Conservation (phyloP, 2,113 vertebrate species). For the Aegypius monachus region DNA sequence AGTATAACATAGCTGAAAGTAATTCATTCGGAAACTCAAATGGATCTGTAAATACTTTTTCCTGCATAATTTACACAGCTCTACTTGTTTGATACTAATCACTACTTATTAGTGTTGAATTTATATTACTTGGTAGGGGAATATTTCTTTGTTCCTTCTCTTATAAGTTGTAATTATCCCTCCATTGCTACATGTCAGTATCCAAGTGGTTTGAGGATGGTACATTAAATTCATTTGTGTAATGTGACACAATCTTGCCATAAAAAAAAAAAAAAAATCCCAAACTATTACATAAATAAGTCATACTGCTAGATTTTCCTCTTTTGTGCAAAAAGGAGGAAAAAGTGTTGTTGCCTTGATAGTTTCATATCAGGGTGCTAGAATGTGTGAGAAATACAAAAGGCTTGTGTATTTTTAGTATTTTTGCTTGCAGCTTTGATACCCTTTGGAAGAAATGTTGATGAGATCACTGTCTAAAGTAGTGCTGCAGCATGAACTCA, state of each 20-base stretch:
- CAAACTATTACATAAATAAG: neutral
- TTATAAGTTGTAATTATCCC: neutral
- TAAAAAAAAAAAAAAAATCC: neutral
- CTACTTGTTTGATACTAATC: neutral
- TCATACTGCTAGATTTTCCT: neutral
- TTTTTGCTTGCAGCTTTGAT: neutral
- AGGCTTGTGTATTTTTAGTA: neutral
- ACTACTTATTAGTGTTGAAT: conserved; percentile 2
- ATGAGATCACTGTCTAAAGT: neutral
- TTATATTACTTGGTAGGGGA: neutral
- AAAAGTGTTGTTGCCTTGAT: neutral
- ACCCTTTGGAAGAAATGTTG: neutral
- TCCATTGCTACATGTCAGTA: neutral
- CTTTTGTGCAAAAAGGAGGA: neutral
- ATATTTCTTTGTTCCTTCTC: neutral
- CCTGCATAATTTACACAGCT: conserved; percentile 16
- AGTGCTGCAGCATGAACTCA: neutral
- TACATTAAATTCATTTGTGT: neutral
- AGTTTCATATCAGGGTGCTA: neutral
- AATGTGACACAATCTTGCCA: neutral
- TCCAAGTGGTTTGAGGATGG: neutral
- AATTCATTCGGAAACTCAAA: conserved; percentile 16
- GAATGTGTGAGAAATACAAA: neutral
- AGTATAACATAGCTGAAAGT: neutral
- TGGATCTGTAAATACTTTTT: conserved; percentile 26